Conservation (phyloP, 2,888 invertebrate genomes). For the Chloroclysta siterata region DNA sequence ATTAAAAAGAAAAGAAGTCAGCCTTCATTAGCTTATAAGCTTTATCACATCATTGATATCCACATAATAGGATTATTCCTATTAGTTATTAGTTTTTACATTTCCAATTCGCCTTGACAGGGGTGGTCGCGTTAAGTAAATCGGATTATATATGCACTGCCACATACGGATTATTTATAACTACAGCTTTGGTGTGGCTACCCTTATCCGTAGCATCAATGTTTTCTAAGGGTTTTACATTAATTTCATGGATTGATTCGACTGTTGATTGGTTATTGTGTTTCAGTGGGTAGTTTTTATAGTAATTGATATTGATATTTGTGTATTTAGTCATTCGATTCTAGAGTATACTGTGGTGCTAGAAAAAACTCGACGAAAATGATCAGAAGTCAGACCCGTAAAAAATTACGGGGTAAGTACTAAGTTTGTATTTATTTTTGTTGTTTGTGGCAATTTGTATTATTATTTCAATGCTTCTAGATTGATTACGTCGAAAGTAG, state of each 20-base stretch:
- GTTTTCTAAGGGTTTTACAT: conserved; percentile 42
- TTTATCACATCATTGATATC: conserved; percentile 23
- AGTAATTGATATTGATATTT: background rate
- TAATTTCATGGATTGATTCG: conserved; percentile 26
- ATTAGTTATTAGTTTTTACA: conserved; percentile 32
- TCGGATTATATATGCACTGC: conserved; percentile 39
- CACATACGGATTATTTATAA: conserved; percentile 29
- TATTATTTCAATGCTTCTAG: conserved; percentile 28
- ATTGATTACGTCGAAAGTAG: conserved; percentile 40
- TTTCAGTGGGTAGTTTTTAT: background rate
- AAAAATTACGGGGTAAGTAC: conserved; percentile 21
- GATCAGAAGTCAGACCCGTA: conserved; percentile 16
- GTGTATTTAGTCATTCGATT: background rate
- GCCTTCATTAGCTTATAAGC: conserved; percentile 11
- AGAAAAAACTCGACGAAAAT: conserved; percentile 5
- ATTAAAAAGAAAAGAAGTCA: background rate
- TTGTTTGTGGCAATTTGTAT: background rate
- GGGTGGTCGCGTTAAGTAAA: conserved; percentile 41
- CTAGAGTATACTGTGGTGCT: background rate
- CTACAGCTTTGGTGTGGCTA: conserved; percentile 22
- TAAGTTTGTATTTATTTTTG: background rate
- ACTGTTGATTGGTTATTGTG: background rate
- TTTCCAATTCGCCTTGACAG: conserved; percentile 26
- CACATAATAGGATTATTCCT: conserved; percentile 37
- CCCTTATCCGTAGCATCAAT: conserved; percentile 36